Evolutionary conservation across 2,888 invertebrate species (phyloP).

Genomic region (Dilophus febrilis): DNA sequence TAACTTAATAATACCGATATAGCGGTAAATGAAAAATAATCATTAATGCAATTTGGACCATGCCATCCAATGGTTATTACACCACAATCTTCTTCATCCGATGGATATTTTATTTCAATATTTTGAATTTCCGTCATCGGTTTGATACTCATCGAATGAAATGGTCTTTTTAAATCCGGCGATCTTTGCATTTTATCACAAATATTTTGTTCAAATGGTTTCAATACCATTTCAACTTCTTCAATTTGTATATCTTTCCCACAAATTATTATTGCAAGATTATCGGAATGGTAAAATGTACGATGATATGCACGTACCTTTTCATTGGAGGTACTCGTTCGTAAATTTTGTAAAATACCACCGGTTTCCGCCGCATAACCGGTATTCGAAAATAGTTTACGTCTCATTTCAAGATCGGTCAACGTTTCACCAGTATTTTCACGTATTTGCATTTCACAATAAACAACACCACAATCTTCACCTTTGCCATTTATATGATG

Average conservation of each 20-base stretch:
- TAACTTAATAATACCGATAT: slow-evolving; percentile 59
- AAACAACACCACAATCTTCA: slow-evolving; percentile 86
- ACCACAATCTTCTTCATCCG: slow-evolving; percentile 71
- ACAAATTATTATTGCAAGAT: slow-evolving; percentile 65
- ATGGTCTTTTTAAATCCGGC: slow-evolving; percentile 37
- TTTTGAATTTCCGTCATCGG: slow-evolving; percentile 40
- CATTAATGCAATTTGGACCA: slow-evolving; percentile 44
- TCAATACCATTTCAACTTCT: slow-evolving; percentile 56
- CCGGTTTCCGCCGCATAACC: slow-evolving; percentile 78
- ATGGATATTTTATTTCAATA: slow-evolving; percentile 44
- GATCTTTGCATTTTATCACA: slow-evolving; percentile 32
- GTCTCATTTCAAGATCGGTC: slow-evolving; percentile 43
- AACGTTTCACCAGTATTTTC: slow-evolving; percentile 67
- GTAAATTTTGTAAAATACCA: slow-evolving; percentile 66
- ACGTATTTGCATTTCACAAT: slow-evolving; percentile 82
- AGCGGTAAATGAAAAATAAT: slow-evolving; percentile 42
- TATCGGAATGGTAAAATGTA: slow-evolving; percentile 76
- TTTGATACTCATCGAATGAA: too few species aligned
- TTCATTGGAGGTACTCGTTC: slow-evolving; percentile 59
- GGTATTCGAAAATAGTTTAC: slow-evolving; percentile 60
- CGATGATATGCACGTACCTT: slow-evolving; percentile 70
- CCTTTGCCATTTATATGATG: slow-evolving; percentile 81
- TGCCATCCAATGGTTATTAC: slow-evolving; percentile 63
- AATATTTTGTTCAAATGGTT: slow-evolving; percentile 13
- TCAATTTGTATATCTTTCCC: slow-evolving; percentile 57